Evolutionary conservation across 2,113 vertebrate genomes (phyloP).

Genomic region (Phrynocephalus versicolor): DNA sequence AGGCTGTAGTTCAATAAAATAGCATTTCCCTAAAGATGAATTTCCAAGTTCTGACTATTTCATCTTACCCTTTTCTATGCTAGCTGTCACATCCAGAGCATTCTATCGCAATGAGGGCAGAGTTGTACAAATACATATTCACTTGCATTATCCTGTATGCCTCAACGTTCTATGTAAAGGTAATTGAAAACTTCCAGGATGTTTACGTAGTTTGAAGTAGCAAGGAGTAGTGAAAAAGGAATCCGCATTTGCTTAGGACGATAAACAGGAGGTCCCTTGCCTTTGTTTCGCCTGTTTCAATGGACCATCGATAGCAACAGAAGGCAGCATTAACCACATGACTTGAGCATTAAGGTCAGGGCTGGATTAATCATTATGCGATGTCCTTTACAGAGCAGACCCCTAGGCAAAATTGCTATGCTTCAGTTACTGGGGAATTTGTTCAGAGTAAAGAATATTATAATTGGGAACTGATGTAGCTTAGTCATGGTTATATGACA

Average conservation of each 20-base stretch:
- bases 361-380: conserved; percentile 21
- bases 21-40: too few species aligned
- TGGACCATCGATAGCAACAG: neutral
- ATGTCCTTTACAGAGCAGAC: neutral
- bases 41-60: too few species aligned
- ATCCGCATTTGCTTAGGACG: neutral
- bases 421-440: conserved; percentile 14
- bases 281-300: neutral
- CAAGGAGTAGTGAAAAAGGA: neutral
- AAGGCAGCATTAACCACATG: conserved; percentile 21
- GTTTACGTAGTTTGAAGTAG: neutral
- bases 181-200: neutral
- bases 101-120: neutral
- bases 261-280: neutral
- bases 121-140: neutral
- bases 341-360: conserved; percentile 28
- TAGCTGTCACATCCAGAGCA: neutral
- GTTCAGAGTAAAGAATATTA: neutral
- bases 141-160: neutral
- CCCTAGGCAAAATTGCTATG: conserved; percentile 20
- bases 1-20: too few species aligned
- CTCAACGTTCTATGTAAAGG: neutral
- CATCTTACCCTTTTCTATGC: neutral
- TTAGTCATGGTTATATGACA: neutral
- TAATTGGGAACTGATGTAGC: neutral